phyloP scores from a whole-genome alignment of 2,888 invertebrate genomes.

The Encarsia formosa region DNA sequence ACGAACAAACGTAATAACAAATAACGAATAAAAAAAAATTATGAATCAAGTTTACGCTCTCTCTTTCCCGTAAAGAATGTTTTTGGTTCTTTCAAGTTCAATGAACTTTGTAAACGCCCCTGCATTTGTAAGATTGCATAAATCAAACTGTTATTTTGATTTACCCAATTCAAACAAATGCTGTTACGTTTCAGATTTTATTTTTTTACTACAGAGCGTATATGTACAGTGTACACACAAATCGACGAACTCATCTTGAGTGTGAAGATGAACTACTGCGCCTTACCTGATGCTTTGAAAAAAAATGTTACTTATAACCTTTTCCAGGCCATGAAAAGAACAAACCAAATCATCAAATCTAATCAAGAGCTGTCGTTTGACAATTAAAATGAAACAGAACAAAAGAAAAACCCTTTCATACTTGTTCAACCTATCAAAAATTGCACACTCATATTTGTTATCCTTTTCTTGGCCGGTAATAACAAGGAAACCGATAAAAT shows the following conservation, averaged over 20 bases:
- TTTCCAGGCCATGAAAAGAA: constrained; percentile 50
- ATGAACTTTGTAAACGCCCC: constrained; percentile 21
- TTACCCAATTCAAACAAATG: constrained; percentile 37
- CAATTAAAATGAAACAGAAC: constrained; percentile 12
- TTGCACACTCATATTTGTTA: constrained; percentile 32
- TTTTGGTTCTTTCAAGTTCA: constrained; percentile 7
- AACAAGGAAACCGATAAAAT: constrained; percentile 36
- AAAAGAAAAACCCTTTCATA: constrained; percentile 17
- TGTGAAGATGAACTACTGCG: constrained; percentile 16
- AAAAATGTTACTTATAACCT: constrained; percentile 31
- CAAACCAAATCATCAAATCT: constrained; percentile 39
- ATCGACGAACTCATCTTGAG: constrained; percentile 22
- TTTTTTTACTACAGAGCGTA: constrained; percentile 23
- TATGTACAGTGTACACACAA: constrained; percentile 16
- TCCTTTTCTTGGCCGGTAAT: constrained; percentile 50
- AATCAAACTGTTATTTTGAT: constrained; percentile 35
- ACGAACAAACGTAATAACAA: too few species aligned
- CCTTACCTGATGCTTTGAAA: constrained; percentile 42
- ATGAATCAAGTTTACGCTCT: constrained; percentile 40
- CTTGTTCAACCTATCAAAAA: constrained; percentile 9
- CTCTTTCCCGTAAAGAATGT: constrained; percentile 34
- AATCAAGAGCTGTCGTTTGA: constrained; percentile 4
- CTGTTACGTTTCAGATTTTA: constrained; percentile 38
- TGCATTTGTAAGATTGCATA: constrained; percentile 18
- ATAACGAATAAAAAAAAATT: too few species aligned